Conservation (phyloP, 2,888 invertebrate species). For the Itoplectis maculator region DNA sequence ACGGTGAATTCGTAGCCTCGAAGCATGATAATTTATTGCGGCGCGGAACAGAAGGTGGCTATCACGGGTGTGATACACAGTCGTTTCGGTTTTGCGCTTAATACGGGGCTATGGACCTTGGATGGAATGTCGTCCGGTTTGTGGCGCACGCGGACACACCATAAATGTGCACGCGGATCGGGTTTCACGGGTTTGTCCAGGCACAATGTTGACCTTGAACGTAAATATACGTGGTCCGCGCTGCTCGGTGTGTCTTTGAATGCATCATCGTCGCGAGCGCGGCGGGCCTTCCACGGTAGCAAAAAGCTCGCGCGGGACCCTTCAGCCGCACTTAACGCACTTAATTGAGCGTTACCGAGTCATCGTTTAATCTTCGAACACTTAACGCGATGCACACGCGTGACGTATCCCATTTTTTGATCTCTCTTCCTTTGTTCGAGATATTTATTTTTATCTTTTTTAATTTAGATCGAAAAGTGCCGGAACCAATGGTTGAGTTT, state of each 20-base stretch:
- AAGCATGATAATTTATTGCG: constrained; percentile 7
- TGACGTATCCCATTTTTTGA: not conserved
- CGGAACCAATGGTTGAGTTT: too few relatives aligned
- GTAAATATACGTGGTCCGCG: constrained; percentile 31
- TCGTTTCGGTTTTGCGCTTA: constrained; percentile 38
- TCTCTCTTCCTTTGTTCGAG: too few relatives aligned
- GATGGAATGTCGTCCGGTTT: constrained; percentile 70
- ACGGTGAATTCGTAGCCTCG: not conserved
- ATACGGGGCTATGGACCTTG: constrained; percentile 66
- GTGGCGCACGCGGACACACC: constrained; percentile 38
- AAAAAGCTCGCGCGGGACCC: not conserved
- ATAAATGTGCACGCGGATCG: constrained; percentile 47
- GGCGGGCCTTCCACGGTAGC: constrained; percentile 13
- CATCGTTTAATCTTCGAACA: not conserved
- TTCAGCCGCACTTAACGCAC: constrained; percentile 15
- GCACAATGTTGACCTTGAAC: constrained; percentile 40
- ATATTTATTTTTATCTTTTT: too few relatives aligned
- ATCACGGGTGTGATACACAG: constrained; percentile 17
- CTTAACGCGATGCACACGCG: not conserved
- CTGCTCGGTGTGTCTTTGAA: constrained; percentile 14
- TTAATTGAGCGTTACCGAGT: constrained; percentile 17
- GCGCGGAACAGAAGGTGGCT: not conserved
- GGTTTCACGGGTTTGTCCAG: constrained; percentile 47
- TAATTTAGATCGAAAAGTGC: too few relatives aligned
- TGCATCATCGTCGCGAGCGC: constrained; percentile 6